Evolutionary conservation across 2,797 vertebrate genomes (phyloP), one percentile per base, ranked within the genome.

Genomic region (Melanotaenia trifasciata): DNA sequence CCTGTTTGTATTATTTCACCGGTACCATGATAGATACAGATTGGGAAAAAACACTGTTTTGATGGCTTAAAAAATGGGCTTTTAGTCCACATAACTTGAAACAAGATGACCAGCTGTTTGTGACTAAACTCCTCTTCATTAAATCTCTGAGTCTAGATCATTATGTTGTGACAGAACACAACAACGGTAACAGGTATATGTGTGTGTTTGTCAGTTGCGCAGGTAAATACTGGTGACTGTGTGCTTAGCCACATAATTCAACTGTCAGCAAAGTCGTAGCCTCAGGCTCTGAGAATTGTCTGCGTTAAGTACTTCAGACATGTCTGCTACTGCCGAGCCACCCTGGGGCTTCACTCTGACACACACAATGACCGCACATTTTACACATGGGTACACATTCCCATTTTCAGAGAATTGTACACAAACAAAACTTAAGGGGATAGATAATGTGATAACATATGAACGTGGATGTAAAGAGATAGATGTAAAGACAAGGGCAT

Each of bases 241-340:
- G 54, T 80, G 54, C 68, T 84, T 58, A 67, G 51, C 58, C 73
- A 77, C 76, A 78, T 81, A 80, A 89, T 85, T 86, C 70, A 72
- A 64, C 80, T 74, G 76, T 76, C 85, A 84, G 68, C 54, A 57
- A 80, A 80, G 73, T 71, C 4, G 11, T 62, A 72, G 76, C 77
- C 67, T 61, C 36, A 3, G 78, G 84, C 70, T 78, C 74, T 63
- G 62, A 84, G 79, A 64, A 80, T 70, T 75, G 73, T 87, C 72
- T 71, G 64, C 50, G 33, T 59, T 74, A 79, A 92, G 78, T 84
- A 79, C 74, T 80, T 84, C 54, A 80, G 86, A 90, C 84, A 92
- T 81, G 75, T 58, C 70, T 79, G 81, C 75, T 74, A 69, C 77
- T 40, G 70, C 64, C 30, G 67, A 86, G 63, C 53, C 67, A 63